Conservation (phyloP, 1,140 invertebrate genomes). For the Schlechtendalia chinensis region DNA sequence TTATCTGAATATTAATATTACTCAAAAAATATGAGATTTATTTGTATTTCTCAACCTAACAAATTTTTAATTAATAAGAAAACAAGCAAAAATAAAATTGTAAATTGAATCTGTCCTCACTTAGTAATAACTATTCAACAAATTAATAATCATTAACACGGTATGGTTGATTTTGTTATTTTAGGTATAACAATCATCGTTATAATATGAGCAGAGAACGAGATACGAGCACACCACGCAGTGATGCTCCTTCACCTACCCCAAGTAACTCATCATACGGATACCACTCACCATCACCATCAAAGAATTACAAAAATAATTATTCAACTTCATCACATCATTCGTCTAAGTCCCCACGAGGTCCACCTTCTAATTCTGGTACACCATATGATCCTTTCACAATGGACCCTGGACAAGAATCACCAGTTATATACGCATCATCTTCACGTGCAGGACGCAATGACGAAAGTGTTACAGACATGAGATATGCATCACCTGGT, state of each 20-base stretch:
- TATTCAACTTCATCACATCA: background rate
- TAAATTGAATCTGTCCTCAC: too few relatives aligned
- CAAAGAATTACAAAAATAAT: constrained; percentile 27
- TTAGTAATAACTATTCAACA: too few relatives aligned
- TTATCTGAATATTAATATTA: too few relatives aligned
- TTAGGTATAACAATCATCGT: constrained; percentile 46
- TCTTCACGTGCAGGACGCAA: constrained; percentile 21
- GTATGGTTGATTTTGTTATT: constrained; percentile 1
- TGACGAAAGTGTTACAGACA: background rate
- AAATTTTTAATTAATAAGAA: too few relatives aligned
- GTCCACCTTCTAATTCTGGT: constrained; percentile 28
- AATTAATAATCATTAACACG: too few relatives aligned
- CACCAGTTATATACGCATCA: constrained; percentile 22
- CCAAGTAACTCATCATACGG: constrained; percentile 38
- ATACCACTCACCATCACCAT: constrained; percentile 28
- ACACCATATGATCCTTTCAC: constrained; percentile 44
- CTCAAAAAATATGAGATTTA: too few relatives aligned
- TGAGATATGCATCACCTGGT: constrained; percentile 35
- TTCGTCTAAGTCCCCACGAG: constrained; percentile 25
- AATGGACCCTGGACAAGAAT: constrained; percentile 37
- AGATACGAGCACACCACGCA: constrained; percentile 21
- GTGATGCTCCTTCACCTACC: constrained; percentile 40
- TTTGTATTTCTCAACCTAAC: too few relatives aligned
- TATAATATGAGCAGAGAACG: constrained; percentile 37
- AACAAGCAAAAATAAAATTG: too few relatives aligned